A percentile compares a stretch with the other conserved stretches of the same genome.
Conservation (phyloP, 2,113 vertebrate genomes). For the Microtus oregoni region DNA sequence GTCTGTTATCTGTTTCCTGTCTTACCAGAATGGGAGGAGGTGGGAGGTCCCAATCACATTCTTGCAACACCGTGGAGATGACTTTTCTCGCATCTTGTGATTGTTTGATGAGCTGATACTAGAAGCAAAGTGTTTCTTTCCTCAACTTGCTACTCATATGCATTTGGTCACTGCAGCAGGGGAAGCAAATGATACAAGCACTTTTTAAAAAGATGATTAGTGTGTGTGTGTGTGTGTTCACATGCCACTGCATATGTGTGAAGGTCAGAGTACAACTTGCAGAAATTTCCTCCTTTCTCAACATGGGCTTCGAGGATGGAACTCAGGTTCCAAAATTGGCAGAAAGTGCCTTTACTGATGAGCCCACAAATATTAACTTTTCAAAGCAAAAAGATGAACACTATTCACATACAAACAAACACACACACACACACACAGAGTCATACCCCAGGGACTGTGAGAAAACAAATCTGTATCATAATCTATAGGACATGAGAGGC, state of each 20-base stretch:
- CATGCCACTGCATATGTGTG: background rate
- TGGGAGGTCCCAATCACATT: background rate
- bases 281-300: background rate
- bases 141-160: background rate
- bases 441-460: background rate
- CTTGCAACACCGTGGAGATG: background rate
- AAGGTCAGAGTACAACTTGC: background rate
- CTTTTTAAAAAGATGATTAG: background rate
- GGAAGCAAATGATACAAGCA: background rate
- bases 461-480: constrained; percentile 3
- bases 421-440: background rate
- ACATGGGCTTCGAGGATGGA: background rate
- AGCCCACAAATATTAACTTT: background rate
- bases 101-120: background rate
- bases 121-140: background rate
- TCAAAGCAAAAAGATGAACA: background rate
- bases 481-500: background rate
- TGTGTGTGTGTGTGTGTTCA: background rate
- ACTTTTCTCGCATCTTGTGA: background rate
- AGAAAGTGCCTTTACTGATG: background rate
- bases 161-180: background rate
- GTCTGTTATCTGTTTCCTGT: background rate
- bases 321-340: background rate
- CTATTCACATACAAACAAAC: background rate
- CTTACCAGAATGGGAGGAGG: background rate